Conservation (phyloP, 2,888 invertebrate genomes). For the Tetramorium bicarinatum region DNA sequence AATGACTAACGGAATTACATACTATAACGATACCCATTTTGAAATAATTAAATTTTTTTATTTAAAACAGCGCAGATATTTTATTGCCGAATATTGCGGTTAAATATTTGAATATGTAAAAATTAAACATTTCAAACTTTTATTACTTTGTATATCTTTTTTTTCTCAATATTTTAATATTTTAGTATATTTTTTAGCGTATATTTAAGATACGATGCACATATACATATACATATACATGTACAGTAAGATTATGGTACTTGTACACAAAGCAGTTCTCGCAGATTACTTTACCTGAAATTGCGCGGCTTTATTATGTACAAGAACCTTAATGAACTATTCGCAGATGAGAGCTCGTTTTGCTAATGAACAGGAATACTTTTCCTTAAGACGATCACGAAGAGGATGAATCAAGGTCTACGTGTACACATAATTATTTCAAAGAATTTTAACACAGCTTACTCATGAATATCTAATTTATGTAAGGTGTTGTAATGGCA, state of each 20-base stretch:
- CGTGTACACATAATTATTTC: background rate
- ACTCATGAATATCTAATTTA: conserved; percentile 9
- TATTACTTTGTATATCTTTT: background rate
- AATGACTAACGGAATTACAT: background rate
- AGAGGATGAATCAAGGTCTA: background rate
- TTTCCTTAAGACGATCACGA: conserved; percentile 27
- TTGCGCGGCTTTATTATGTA: conserved; percentile 16
- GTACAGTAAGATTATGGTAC: background rate
- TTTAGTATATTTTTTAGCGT: background rate
- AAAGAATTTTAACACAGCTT: background rate
- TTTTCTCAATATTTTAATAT: background rate
- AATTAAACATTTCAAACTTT: background rate
- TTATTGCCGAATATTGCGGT: background rate
- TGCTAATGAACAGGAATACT: conserved; percentile 22
- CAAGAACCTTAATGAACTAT: conserved; percentile 12
- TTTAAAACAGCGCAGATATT: background rate
- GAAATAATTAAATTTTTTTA: background rate
- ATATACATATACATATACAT: background rate
- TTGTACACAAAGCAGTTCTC: background rate
- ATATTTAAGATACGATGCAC: background rate
- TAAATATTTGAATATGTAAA: background rate
- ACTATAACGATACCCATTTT: background rate
- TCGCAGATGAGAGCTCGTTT: conserved; percentile 12
- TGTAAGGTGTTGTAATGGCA: background rate
- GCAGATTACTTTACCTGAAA: conserved; percentile 2